Conservation (phyloP, 2,113 vertebrate genomes). For the Gyps fulvus region DNA sequence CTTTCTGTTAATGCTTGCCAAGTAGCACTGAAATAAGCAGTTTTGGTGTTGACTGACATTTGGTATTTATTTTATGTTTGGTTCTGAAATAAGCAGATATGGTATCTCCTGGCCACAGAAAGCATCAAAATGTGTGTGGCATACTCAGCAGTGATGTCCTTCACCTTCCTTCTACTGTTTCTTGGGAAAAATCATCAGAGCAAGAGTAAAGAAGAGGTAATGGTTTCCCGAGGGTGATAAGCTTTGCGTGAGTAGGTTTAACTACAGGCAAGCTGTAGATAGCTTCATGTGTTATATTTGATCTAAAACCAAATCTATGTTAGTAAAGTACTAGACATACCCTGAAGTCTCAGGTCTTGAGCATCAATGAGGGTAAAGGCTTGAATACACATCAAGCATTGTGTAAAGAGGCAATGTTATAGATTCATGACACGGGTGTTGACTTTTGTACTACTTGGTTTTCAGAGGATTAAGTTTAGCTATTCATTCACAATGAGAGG, state of each 20-base stretch:
- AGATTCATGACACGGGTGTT: not conserved
- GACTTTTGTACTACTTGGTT: constrained; percentile 19
- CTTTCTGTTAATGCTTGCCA: not conserved
- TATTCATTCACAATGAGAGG: not conserved
- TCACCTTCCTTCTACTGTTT: not conserved
- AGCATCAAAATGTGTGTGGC: not conserved
- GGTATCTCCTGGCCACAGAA: not conserved
- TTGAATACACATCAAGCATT: not conserved
- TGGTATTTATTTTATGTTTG: not conserved
- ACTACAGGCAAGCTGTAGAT: not conserved
- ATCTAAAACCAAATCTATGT: not conserved
- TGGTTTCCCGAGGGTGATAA: not conserved
- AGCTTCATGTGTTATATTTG: not conserved
- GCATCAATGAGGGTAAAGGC: constrained; percentile 5
- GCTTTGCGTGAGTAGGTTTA: not conserved
- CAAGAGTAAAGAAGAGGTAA: not conserved
- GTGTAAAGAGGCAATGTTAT: not conserved
- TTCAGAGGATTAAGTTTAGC: constrained; percentile 31
- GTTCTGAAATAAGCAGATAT: not conserved
- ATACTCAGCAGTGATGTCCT: not conserved
- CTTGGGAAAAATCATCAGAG: not conserved
- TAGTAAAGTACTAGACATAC: not conserved
- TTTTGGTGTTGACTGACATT: not conserved
- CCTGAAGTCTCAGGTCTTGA: not conserved
- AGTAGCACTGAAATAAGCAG: not conserved